phyloP scores from a whole-genome alignment of 2,797 vertebrate species.

The Rhodeus uyekii region DNA sequence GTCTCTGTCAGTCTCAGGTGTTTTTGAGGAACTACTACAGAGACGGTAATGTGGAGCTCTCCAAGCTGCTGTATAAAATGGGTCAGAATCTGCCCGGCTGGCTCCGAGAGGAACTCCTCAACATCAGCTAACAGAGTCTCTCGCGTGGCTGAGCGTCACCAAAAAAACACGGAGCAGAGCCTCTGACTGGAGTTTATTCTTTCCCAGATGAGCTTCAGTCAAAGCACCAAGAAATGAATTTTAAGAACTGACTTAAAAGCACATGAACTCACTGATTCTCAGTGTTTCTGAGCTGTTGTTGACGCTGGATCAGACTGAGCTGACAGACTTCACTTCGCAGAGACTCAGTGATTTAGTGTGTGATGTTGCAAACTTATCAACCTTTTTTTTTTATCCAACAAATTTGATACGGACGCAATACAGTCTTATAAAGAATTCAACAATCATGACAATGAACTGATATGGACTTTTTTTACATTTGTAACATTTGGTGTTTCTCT shows the following conservation, averaged over 20 bases:
- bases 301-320: not conserved
- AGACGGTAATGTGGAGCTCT: conserved; percentile 96
- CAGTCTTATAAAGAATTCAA: not conserved
- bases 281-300: not conserved
- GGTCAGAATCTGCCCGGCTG: conserved; percentile 93
- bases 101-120: conserved; percentile 95
- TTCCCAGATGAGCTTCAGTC: not conserved
- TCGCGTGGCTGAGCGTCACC: not conserved
- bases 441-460: not conserved
- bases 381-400: not conserved
- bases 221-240: not conserved
- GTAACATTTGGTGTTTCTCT: not conserved
- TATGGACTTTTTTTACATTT: not conserved
- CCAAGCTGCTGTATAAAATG: conserved; percentile 96
- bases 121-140: conserved; percentile 86
- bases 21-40: conserved; percentile 95
- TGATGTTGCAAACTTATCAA: not conserved
- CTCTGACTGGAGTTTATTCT: too few relatives aligned
- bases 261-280: not conserved
- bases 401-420: not conserved
- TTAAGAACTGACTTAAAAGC: not conserved
- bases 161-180: too few relatives aligned
- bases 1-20: conserved; percentile 80
- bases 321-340: not conserved
- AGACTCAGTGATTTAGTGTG: not conserved